Evolutionary conservation across 2,888 invertebrate genomes (phyloP).

Genomic region (Scrobipalpa atriplicella): DNA sequence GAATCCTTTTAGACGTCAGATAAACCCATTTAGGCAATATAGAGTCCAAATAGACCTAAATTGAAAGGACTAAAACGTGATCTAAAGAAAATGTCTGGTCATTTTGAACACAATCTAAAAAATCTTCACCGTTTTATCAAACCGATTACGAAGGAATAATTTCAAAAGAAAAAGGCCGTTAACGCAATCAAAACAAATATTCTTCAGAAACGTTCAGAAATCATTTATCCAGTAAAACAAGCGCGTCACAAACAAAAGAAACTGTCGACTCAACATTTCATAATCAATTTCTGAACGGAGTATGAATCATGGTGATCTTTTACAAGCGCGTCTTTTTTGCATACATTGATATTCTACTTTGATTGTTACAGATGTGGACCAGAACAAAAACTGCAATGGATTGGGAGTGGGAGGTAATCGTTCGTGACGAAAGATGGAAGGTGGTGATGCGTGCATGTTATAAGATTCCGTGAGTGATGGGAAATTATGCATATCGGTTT

Average conservation of each 20-base stretch:
- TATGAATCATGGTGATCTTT: constrained; percentile 33
- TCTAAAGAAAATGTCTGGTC: constrained; percentile 14
- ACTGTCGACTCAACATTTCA: constrained; percentile 67
- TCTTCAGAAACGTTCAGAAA: constrained; percentile 45
- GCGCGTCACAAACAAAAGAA: constrained; percentile 57
- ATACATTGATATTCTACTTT: constrained; percentile 29
- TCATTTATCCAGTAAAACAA: constrained; percentile 56
- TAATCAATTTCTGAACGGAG: constrained; percentile 61
- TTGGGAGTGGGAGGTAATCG: constrained; percentile 27
- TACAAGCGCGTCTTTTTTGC: constrained; percentile 29
- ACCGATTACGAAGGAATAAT: background rate
- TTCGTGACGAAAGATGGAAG: constrained; percentile 16
- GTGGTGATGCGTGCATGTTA: constrained; percentile 26
- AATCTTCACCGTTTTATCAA: constrained; percentile 5
- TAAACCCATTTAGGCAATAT: constrained; percentile 16
- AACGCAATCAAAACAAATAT: constrained; percentile 26
- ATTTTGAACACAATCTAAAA: background rate
- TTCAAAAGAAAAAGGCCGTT: constrained; percentile 11
- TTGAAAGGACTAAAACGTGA: constrained; percentile 14
- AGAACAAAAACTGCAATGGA: constrained; percentile 48
- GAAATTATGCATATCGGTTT: background rate
- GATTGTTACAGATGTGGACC: constrained; percentile 30
- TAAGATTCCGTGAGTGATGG: constrained; percentile 25
- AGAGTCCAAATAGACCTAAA: constrained; percentile 12
- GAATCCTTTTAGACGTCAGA: constrained; percentile 15